Evolutionary conservation across 2,888 invertebrate genomes (phyloP), one percentile per base, ranked within the genome.

Genomic region (Anthophora plumipes): DNA sequence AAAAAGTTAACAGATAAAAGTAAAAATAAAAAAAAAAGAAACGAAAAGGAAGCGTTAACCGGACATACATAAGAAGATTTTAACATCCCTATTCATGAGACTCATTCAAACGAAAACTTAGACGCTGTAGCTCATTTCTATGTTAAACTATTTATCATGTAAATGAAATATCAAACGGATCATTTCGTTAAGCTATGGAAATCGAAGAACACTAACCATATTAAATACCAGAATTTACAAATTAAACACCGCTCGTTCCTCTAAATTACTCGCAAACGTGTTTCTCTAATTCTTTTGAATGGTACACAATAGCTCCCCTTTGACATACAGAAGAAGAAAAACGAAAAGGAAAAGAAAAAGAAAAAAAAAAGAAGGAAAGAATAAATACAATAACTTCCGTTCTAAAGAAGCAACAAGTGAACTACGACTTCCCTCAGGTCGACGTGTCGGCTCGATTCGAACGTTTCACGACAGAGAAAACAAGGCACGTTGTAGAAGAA

Each of bases 351-450:
- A 46, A 17, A 17, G 17, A 17, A 46, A 31, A 31, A 37, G 37
- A 55, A 31, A 25, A 31, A 31, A 57, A 46, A 46, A 17, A 17
- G 17, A 17, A 46, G 14, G 12, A 22, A 25, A 9, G 14, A 41
- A 25, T 11, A 17, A 41, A 67, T 17, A 41, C 25, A 11, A 9
- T 22, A 25, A 14, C 43, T 55, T 67, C 43, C 55, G 14, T 55
- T 64, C 14, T 12, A 64, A 12, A 52, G 37, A 50, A 64, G 50
- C 52, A 52, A 64, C 64, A 52, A 64, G 50, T 52, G 64, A 64
- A 43, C 31, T 25, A 25, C n/a, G n/a, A 41, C 25, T 25, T 25
- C 25, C 11, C 17, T n/a, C 14, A 25, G 22, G 22, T 1, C 7
- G n/a, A n/a, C 7, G 22, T 0, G 31, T 57, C 41, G 22, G n/a